Conservation (phyloP, 92 coral and sea anemone genomes). For the Nematostella vectensis region DNA sequence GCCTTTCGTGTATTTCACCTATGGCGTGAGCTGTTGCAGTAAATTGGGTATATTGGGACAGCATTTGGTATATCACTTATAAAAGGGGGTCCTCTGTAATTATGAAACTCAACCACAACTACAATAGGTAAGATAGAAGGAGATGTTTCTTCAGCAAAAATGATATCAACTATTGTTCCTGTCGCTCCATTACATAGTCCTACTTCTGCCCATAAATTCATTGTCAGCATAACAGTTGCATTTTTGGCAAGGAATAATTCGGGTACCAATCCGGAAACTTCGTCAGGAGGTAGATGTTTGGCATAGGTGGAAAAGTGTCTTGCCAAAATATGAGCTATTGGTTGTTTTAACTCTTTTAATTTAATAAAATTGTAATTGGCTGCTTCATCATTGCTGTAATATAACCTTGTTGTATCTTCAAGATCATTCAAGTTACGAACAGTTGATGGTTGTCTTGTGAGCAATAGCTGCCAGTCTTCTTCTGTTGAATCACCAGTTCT, state of each 20-base stretch:
- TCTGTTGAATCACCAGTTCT: conserved; percentile 49
- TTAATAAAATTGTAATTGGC: conserved; percentile 34
- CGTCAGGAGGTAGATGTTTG: conserved; percentile 26
- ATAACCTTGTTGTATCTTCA: conserved; percentile 9
- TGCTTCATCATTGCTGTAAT: conserved; percentile 40
- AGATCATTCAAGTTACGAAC: conserved; percentile 12
- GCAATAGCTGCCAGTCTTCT: conserved; percentile 45
- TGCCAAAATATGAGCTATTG: conserved; percentile 31
- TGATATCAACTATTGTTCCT: conserved; percentile 27
- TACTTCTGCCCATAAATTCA: conserved; percentile 33
- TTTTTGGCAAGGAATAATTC: conserved; percentile 16
- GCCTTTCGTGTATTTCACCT: conserved; percentile 25
- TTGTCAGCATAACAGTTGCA: conserved; percentile 40
- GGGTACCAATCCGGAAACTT: conserved; percentile 47
- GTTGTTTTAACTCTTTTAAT: conserved; percentile 20
- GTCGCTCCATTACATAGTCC: conserved; percentile 53
- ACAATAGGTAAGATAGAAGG: neutral
- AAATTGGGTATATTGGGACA: too few relatives aligned
- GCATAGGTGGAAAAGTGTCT: conserved; percentile 24
- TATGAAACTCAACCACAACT: conserved; percentile 22
- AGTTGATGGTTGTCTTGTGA: conserved; percentile 24
- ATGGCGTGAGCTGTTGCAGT: conserved; percentile 20
- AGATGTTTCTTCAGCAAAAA: conserved; percentile 22
- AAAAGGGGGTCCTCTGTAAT: conserved; percentile 34
- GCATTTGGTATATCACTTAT: conserved; percentile 27